Base-by-base conservation (phyloP, 1,140 invertebrate species). In the Apocrypta bakeri region DNA sequence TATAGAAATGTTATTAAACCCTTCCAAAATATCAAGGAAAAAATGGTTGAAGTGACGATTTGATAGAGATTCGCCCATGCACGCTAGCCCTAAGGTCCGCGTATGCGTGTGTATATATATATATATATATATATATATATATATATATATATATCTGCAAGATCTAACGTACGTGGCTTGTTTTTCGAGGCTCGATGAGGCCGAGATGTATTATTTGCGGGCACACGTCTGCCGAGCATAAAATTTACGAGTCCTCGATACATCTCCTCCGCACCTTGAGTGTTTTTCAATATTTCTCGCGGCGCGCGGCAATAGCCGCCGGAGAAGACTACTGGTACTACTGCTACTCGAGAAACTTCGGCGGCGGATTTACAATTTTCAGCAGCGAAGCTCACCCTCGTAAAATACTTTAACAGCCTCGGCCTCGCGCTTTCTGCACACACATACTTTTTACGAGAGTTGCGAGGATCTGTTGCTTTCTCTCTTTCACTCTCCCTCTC, bases 371-470 rank as follows among this genome's bases (percentile, higher is more conserved):
- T 71, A 71, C 68, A 71, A 71, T 71, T 71, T 71, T 71, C 68
- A 31, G 9, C 68, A 31, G n/a, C 8, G 24, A 29, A 66, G 56
- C 42, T 76, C 74, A n/a, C 21, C 48, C 48, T n/a, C 74, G 74
- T 76, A 76, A 76, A 76, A 76, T 33, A 64, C 74, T 64, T 76
- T 64, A 64, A 76, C 61, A 64, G 74, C 56, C 56, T 14, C 25
- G 2, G 6, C 21, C 31, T 8, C 24, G 64, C 64, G 1, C 64
- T 6, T 17, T 11, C 2, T 6, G n/a, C 64, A 37, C 27, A 31
- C 68, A 37, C 48, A 12, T 12, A 64, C 74, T 76, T 76, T 76
- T 76, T 76, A 76, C 74, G 74, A 37, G 29, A 64, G 63, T 64
- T 25, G n/a, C 56, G 74, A n/a, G n/a, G 48, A 76, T 63, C 74